Evolutionary conservation across 2,797 vertebrate species (phyloP).

Genomic region (Denticeps clupeoides): DNA sequence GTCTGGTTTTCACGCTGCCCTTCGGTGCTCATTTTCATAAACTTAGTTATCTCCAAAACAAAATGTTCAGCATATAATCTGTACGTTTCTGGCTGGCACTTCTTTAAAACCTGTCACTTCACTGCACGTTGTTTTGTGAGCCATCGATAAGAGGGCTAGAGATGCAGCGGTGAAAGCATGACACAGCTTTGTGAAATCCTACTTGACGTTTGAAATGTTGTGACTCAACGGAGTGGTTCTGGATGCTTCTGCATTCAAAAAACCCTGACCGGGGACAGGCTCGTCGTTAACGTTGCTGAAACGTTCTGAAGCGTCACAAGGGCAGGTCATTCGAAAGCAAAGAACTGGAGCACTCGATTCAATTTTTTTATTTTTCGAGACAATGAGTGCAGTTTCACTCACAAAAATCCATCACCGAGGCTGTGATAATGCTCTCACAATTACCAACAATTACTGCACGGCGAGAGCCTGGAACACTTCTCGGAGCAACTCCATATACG

Average conservation of each 20-base stretch:
- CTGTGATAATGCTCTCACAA: constrained; percentile 46
- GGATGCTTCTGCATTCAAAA: not conserved
- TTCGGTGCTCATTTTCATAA: too few relatives aligned
- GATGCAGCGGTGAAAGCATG: constrained; percentile 24
- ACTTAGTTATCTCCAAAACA: too few relatives aligned
- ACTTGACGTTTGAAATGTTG: constrained; percentile 20
- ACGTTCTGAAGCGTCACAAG: constrained; percentile 11
- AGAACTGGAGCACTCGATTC: too few relatives aligned
- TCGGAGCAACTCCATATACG: constrained; percentile 41
- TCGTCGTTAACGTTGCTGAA: too few relatives aligned
- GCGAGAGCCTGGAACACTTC: constrained; percentile 40
- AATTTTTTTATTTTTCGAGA: too few relatives aligned
- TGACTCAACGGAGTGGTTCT: constrained; percentile 15
- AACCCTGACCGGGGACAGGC: too few relatives aligned
- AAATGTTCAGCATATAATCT: too few relatives aligned
- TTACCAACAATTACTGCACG: constrained; percentile 59
- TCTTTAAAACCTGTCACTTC: too few relatives aligned
- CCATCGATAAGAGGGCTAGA: too few relatives aligned
- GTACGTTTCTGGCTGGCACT: too few relatives aligned
- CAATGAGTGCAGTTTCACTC: constrained; percentile 18
- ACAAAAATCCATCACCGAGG: constrained; percentile 26
- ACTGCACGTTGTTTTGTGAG: too few relatives aligned
- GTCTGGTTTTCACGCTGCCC: too few relatives aligned
- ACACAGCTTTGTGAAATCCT: constrained; percentile 19
- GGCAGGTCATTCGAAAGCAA: not conserved